phyloP scores from a whole-genome alignment of 2,888 invertebrate species.

The Agonopterix arenella region DNA sequence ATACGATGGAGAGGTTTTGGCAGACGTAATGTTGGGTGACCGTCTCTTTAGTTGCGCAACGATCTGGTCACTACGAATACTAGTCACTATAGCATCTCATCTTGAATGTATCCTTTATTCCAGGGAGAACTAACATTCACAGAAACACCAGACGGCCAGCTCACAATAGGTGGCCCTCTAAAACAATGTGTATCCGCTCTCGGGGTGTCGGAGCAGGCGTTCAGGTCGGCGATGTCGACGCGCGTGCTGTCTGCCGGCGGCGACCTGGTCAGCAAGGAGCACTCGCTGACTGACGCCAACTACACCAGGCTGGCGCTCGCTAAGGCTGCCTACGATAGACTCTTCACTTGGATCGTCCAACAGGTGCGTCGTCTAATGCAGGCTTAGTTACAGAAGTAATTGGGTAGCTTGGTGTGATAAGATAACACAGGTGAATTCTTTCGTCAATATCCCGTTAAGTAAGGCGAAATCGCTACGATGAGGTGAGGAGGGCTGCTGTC shows the following conservation, averaged over 20 bases:
- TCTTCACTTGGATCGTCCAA: constrained; percentile 96
- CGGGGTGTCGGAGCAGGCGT: constrained; percentile 79
- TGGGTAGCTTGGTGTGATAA: background rate
- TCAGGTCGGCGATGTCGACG: constrained; percentile 87
- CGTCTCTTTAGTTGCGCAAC: too few relatives aligned
- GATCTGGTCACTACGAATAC: too few relatives aligned
- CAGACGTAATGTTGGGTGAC: too few relatives aligned
- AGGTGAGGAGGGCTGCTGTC: too few relatives aligned
- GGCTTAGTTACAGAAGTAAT: background rate
- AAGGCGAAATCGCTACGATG: too few relatives aligned
- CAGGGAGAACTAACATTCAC: constrained; percentile 78
- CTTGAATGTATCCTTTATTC: constrained; percentile 11
- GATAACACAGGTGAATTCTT: background rate
- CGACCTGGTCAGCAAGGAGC: constrained; percentile 82
- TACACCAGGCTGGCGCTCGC: constrained; percentile 95
- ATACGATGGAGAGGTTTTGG: too few relatives aligned
- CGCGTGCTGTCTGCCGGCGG: constrained; percentile 96
- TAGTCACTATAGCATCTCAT: too few relatives aligned
- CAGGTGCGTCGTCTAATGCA: constrained; percentile 53
- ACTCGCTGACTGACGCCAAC: constrained; percentile 89
- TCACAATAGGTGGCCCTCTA: constrained; percentile 70
- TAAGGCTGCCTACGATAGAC: constrained; percentile 96
- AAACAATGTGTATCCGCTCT: constrained; percentile 64
- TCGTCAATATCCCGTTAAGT: background rate
- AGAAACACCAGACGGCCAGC: constrained; percentile 78